Conservation (phyloP, 2,888 invertebrate genomes). For the Temnothorax rugatulus region DNA sequence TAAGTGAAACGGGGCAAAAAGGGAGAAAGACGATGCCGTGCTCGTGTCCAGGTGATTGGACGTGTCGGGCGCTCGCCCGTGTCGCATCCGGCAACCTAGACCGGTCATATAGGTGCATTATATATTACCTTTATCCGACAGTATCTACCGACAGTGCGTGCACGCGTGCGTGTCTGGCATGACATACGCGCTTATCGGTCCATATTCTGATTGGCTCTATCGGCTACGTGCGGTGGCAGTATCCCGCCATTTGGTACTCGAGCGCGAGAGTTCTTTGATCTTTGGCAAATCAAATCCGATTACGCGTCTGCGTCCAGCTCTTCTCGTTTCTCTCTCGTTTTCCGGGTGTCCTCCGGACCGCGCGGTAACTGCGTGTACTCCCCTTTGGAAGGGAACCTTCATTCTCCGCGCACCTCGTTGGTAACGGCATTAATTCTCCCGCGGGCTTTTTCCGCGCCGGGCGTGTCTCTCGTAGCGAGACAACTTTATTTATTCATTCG, state of each 20-base stretch:
- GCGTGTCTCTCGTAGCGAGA: conserved; percentile 60
- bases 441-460: background rate
- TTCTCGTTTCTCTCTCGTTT: conserved; percentile 19
- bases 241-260: conserved; percentile 68
- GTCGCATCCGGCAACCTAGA: conserved; percentile 68
- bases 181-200: conserved; percentile 79
- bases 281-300: conserved; percentile 85
- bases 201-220: conserved; percentile 78
- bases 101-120: conserved; percentile 65
- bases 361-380: background rate
- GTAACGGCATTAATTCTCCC: conserved; percentile 48
- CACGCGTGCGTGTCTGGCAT: conserved; percentile 58
- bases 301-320: conserved; percentile 72
- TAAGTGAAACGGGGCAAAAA: conserved; percentile 43
- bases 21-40: conserved; percentile 57
- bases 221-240: conserved; percentile 65
- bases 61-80: background rate
- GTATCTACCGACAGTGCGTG: conserved; percentile 67
- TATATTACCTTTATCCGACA: conserved; percentile 73
- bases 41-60: conserved; percentile 26
- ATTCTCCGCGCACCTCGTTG: conserved; percentile 27
- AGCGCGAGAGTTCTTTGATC: conserved; percentile 83
- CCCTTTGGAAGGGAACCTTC: background rate
- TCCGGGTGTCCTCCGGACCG: background rate
- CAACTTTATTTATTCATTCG: conserved; percentile 81